Percentiles rank a stretch among this genome's conserved stretches.
These are phyloP conservation scores for Drosophila lacertosa DNA, from an alignment of 1,140 invertebrate species.

Conservation along the genomic window DNA sequence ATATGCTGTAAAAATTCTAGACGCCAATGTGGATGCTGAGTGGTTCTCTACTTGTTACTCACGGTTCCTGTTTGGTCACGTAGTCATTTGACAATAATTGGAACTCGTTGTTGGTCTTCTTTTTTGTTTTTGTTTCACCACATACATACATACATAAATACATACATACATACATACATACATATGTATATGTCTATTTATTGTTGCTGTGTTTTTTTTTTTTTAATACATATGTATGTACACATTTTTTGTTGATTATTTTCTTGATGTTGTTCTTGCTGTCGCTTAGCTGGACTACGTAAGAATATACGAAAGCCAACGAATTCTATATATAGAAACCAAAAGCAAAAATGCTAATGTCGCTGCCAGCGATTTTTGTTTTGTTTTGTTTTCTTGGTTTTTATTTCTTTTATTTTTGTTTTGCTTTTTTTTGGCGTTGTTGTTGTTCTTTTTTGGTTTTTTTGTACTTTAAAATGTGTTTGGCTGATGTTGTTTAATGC, in stretches of 20 bases:
- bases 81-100: constrained; percentile 50
- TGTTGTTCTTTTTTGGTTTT: constrained; percentile 33
- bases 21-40: constrained; percentile 1
- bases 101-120: constrained; percentile 17
- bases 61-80: constrained; percentile 59
- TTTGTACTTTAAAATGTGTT: constrained; percentile 2
- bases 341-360: constrained; percentile 38
- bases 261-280: constrained; percentile 25
- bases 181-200: too few species aligned
- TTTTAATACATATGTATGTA: constrained; percentile 1
- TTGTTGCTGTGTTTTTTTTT: constrained; percentile 13
- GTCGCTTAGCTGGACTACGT: constrained; percentile 37
- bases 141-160: too few species aligned
- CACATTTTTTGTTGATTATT: constrained; percentile 21
- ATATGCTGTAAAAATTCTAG: constrained; percentile 1
- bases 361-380: constrained; percentile 37
- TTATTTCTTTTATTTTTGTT: constrained; percentile 15
- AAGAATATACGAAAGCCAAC: constrained; percentile 31
- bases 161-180: too few species aligned
- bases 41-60: constrained; percentile 11
- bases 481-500: background rate
- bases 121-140: constrained; percentile 8
- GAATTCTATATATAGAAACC: constrained; percentile 51
- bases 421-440: background rate
- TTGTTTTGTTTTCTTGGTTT: constrained; percentile 13